These are phyloP conservation scores for Anolis carolinensis DNA, from an alignment of 2,113 vertebrate genomes.

Conservation along the genomic window DNA sequence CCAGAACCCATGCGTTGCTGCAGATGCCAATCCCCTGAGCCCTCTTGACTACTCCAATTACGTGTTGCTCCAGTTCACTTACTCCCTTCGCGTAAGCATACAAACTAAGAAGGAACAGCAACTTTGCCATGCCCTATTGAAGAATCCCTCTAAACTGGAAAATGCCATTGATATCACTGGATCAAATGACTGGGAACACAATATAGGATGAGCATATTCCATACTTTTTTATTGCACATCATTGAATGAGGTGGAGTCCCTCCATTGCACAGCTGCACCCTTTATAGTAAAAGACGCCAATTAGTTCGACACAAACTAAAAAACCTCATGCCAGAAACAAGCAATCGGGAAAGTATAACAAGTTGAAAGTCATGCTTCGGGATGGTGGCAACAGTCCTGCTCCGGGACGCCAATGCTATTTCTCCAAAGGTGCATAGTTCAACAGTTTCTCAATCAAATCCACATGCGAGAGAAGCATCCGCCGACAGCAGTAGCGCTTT, in stretches of 20 bases:
- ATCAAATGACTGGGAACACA: not conserved
- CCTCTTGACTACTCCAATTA: no score
- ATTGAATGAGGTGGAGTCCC: not conserved
- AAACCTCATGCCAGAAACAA: not conserved
- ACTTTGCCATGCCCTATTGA: not conserved
- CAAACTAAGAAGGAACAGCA: not conserved
- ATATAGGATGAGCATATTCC: no score
- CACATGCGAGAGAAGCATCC: conserved; percentile 87
- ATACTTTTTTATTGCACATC: not conserved
- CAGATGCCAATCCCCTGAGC: no score
- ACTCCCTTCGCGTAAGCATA: not conserved
- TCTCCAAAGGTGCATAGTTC: conserved; percentile 87
- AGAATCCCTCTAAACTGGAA: not conserved
- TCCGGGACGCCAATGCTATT: conserved; percentile 57
- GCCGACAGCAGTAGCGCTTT: conserved; percentile 86
- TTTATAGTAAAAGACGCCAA: not conserved
- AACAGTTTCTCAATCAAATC: conserved; percentile 88
- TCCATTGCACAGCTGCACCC: not conserved
- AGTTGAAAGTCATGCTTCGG: not conserved
- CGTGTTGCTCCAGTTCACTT: not conserved
- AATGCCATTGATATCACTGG: not conserved
- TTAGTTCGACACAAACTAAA: not conserved
- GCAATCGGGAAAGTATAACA: not conserved
- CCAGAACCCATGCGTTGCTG: no score
- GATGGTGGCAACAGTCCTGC: not conserved